These are phyloP conservation scores for Pseudomyrmex cubaensis DNA, from an alignment of 1,140 invertebrate species.

Conservation along the genomic window DNA sequence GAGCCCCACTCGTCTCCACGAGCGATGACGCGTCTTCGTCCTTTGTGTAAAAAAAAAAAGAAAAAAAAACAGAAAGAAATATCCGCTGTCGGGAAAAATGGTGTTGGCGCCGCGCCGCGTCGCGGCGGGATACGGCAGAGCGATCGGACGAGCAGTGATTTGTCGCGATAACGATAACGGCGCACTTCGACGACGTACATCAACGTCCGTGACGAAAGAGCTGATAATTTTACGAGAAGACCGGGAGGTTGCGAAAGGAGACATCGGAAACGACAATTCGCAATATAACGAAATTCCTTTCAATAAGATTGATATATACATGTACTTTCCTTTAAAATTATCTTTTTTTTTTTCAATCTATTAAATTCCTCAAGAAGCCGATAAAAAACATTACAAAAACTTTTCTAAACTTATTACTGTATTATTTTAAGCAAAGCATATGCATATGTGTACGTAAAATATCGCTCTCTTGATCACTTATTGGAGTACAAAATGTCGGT, in stretches of 20 bases:
- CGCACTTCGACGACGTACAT: conserved; percentile 15
- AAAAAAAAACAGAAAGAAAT: conserved; percentile 23
- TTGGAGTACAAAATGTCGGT: background rate
- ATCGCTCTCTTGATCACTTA: too few species aligned
- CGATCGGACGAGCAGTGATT: conserved; percentile 45
- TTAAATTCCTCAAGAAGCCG: too few species aligned
- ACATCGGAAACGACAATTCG: background rate
- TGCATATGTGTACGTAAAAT: too few species aligned
- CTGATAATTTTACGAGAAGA: conserved; percentile 36
- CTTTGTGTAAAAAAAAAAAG: conserved; percentile 35
- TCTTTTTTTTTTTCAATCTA: too few species aligned
- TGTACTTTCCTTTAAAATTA: background rate
- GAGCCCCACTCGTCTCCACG: conserved; percentile 13
- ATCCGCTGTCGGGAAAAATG: conserved; percentile 47
- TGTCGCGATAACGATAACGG: conserved; percentile 55
- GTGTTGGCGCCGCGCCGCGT: conserved; percentile 17
- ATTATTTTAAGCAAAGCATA: too few species aligned
- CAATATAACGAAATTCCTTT: background rate
- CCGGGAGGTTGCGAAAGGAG: background rate
- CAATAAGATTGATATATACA: conserved; percentile 28
- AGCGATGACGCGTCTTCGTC: conserved; percentile 15
- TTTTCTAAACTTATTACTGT: too few species aligned
- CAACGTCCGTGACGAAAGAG: conserved; percentile 38
- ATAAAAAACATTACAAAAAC: too few species aligned
- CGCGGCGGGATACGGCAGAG: background rate